A percentile compares a stretch with the other conserved stretches of the same genome.
phyloP scores from a whole-genome alignment of 2,797 vertebrate species.

The Ptychobarbus kaznakovi region DNA sequence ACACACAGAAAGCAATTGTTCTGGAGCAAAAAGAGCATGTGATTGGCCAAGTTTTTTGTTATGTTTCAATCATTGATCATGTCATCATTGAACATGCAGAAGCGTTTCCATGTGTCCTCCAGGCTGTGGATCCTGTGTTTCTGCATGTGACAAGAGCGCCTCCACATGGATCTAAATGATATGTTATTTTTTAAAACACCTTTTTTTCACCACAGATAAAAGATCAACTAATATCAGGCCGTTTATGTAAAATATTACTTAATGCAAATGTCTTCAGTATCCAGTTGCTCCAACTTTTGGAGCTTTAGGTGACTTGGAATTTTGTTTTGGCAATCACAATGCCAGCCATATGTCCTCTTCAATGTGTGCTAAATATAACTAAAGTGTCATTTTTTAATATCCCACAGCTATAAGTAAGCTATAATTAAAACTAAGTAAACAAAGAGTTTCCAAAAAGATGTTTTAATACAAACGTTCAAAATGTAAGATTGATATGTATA shows the following conservation, averaged over 20 bases:
- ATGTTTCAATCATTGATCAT: constrained; percentile 8
- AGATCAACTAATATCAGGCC: neutral
- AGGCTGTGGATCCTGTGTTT: neutral
- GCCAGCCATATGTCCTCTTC: neutral
- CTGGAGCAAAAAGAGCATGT: constrained; percentile 4
- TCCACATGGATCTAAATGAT: constrained; percentile 35
- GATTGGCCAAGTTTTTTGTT: constrained; percentile 19
- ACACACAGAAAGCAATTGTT: constrained; percentile 14
- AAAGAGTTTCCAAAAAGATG: constrained; percentile 22
- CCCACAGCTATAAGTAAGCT: neutral
- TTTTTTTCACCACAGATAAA: neutral
- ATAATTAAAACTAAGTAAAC: neutral
- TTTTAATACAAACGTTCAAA: constrained; percentile 30
- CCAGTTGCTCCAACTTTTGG: neutral
- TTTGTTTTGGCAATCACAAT: neutral
- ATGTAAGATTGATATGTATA: constrained; percentile 46
- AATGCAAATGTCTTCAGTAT: neutral
- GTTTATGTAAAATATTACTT: neutral
- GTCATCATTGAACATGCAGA: constrained; percentile 1
- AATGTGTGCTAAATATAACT: neutral
- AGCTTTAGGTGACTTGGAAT: neutral
- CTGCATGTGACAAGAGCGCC: constrained; percentile 43
- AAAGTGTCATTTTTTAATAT: neutral
- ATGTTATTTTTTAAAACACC: neutral
- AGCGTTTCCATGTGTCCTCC: constrained; percentile 5